Evolutionary conservation across 1,140 invertebrate species (phyloP).

Genomic region (Drosophila miranda): DNA sequence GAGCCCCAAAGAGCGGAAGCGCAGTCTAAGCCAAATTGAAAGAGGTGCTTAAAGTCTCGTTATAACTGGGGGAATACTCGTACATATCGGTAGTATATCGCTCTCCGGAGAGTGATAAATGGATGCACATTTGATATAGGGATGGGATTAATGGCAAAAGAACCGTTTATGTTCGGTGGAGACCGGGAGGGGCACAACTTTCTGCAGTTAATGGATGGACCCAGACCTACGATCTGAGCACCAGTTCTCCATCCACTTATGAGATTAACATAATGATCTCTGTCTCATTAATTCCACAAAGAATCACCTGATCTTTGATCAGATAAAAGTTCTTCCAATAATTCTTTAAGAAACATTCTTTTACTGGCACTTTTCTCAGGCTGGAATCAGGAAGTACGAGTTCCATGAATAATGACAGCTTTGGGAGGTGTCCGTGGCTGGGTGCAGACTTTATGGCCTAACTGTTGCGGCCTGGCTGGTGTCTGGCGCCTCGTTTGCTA

Average conservation of each 20-base stretch:
- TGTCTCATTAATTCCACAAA: too few relatives aligned
- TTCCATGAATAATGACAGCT: too few relatives aligned
- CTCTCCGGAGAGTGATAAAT: conserved; percentile 30
- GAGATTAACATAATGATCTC: too few relatives aligned
- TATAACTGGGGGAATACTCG: conserved; percentile 32
- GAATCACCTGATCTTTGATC: too few relatives aligned
- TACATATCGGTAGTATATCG: conserved; percentile 12
- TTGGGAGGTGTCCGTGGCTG: background rate
- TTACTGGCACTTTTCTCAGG: too few relatives aligned
- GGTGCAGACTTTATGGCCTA: conserved; percentile 16
- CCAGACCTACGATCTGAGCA: too few relatives aligned
- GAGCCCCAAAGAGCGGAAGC: conserved; percentile 40
- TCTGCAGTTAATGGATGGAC: too few relatives aligned
- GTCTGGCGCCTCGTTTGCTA: conserved; percentile 29
- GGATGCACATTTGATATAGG: conserved; percentile 43
- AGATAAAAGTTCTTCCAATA: too few relatives aligned
- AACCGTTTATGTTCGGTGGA: conserved; percentile 23
- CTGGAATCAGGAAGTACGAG: too few relatives aligned
- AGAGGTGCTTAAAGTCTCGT: conserved; percentile 51
- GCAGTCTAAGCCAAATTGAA: conserved; percentile 30
- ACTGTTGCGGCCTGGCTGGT: background rate
- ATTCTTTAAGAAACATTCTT: too few relatives aligned
- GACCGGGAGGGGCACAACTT: too few relatives aligned
- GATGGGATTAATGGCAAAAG: conserved; percentile 42
- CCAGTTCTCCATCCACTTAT: too few relatives aligned